These are phyloP conservation scores for Pycnomerus fuliginosus DNA, from an alignment of 2,888 invertebrate genomes.

Conservation along the genomic window DNA sequence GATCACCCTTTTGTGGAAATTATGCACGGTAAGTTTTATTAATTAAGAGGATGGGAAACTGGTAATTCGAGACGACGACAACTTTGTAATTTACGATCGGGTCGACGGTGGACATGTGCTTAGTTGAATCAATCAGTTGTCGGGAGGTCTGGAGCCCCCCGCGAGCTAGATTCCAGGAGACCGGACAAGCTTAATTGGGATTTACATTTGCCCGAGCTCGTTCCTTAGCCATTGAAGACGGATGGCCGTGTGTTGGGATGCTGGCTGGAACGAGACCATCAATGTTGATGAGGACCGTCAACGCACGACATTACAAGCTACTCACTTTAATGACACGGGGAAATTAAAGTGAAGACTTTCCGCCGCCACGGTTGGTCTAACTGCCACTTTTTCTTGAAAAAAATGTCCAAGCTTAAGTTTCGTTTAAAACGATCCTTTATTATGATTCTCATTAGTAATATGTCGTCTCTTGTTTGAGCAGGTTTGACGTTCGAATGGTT, in stretches of 20 bases:
- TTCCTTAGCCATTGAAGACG: slow-evolving; percentile 36
- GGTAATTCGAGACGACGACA: neutral
- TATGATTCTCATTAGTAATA: too few relatives aligned
- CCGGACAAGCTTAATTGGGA: slow-evolving; percentile 52
- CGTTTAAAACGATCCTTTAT: too few relatives aligned
- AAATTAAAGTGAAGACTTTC: too few relatives aligned
- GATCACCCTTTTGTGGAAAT: too few relatives aligned
- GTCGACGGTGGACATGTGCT: slow-evolving; percentile 46
- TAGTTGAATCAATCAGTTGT: slow-evolving; percentile 53
- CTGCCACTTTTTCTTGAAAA: too few relatives aligned
- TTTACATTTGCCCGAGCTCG: slow-evolving; percentile 49
- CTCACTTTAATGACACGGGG: slow-evolving; percentile 23
- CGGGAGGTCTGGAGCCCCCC: slow-evolving; percentile 45
- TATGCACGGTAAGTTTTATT: too few relatives aligned
- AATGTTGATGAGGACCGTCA: slow-evolving; percentile 26
- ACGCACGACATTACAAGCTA: slow-evolving; percentile 19
- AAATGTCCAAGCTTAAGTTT: too few relatives aligned
- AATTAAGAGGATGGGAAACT: too few relatives aligned
- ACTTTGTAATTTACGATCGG: slow-evolving; percentile 46
- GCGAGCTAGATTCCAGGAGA: slow-evolving; percentile 43
- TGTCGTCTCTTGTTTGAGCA: too few relatives aligned
- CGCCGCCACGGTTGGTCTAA: too few relatives aligned
- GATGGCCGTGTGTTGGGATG: slow-evolving; percentile 26
- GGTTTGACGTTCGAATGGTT: too few relatives aligned
- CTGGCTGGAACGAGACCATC: slow-evolving; percentile 17